phyloP scores from a whole-genome alignment of 2,888 invertebrate species.

The Parapristionchus giblindavisi region DNA sequence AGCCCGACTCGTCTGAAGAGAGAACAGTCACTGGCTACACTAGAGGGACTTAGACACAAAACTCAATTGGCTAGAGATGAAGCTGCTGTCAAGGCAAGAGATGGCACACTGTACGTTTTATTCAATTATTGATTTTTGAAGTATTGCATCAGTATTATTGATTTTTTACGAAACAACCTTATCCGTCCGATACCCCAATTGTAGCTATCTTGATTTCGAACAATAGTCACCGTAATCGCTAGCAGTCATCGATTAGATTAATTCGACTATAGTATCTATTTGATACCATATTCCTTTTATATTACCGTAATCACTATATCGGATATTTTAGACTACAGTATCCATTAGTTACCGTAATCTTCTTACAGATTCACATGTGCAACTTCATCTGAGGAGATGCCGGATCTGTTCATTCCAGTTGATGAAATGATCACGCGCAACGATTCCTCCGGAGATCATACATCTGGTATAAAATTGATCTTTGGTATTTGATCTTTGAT shows the following conservation, averaged over 20 bases:
- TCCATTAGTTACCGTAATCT: neutral
- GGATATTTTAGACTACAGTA: no score
- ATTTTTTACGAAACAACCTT: neutral
- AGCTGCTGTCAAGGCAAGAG: conserved; percentile 48
- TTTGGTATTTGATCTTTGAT: no score
- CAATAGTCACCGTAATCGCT: no score
- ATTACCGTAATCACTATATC: no score
- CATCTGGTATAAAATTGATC: conserved; percentile 6
- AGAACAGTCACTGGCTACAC: conserved; percentile 64
- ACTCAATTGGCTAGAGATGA: conserved; percentile 64
- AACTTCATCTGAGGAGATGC: conserved; percentile 78
- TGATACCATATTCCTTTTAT: no score
- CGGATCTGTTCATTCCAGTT: conserved; percentile 91
- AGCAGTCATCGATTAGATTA: no score
- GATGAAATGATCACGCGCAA: conserved; percentile 73
- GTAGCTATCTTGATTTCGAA: no score
- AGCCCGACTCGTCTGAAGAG: conserved; percentile 58
- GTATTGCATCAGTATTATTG: neutral
- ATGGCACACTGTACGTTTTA: conserved; percentile 48
- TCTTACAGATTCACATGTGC: conserved; percentile 57
- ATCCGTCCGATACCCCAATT: no score
- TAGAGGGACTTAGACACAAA: conserved; percentile 51
- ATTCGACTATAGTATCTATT: no score
- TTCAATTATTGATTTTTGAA: neutral
- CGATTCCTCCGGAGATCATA: conserved; percentile 20